phyloP scores from a whole-genome alignment of 2,113 vertebrate genomes.

The Chaetodon trifascialis region DNA sequence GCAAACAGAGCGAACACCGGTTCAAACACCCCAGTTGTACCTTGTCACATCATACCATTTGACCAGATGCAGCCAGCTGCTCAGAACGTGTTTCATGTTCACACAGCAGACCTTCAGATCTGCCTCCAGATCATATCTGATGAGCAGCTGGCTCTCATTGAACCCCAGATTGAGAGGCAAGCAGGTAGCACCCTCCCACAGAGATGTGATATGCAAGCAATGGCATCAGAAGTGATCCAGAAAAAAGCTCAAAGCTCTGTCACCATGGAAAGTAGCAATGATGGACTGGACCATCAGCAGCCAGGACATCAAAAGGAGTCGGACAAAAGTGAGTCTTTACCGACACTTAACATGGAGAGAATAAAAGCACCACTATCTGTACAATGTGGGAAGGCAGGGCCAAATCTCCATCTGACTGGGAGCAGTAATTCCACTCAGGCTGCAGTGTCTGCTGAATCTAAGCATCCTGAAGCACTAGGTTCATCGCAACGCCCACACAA shows the following conservation, averaged over 20 bases:
- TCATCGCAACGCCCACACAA: conserved; percentile 25
- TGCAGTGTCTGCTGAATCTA: conserved; percentile 15
- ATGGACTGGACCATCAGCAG: not conserved
- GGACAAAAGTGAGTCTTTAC: conserved; percentile 11
- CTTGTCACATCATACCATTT: conserved; percentile 52
- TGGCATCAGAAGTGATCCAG: not conserved
- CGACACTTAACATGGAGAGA: conserved; percentile 12
- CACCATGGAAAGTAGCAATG: not conserved
- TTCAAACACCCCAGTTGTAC: not conserved
- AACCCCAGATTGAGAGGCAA: conserved; percentile 79
- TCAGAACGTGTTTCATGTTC: conserved; percentile 81
- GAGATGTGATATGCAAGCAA: not conserved
- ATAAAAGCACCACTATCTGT: conserved; percentile 20
- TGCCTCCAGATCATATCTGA: conserved; percentile 85
- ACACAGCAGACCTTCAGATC: conserved; percentile 84
- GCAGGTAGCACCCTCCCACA: conserved; percentile 22
- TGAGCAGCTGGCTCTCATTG: conserved; percentile 83
- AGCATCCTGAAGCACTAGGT: conserved; percentile 17
- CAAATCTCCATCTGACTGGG: conserved; percentile 22
- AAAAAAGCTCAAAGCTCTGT: conserved; percentile 18
- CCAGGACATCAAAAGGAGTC: conserved; percentile 17
- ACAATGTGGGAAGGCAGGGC: conserved; percentile 16
- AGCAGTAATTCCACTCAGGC: not conserved
- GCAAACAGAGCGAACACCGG: not conserved
- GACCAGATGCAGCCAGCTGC: conserved; percentile 56